Percentiles rank a stretch among this genome's conserved stretches.
Evolutionary conservation across 2,113 vertebrate genomes (phyloP).

Genomic region (Poeciliopsis occidentalis): DNA sequence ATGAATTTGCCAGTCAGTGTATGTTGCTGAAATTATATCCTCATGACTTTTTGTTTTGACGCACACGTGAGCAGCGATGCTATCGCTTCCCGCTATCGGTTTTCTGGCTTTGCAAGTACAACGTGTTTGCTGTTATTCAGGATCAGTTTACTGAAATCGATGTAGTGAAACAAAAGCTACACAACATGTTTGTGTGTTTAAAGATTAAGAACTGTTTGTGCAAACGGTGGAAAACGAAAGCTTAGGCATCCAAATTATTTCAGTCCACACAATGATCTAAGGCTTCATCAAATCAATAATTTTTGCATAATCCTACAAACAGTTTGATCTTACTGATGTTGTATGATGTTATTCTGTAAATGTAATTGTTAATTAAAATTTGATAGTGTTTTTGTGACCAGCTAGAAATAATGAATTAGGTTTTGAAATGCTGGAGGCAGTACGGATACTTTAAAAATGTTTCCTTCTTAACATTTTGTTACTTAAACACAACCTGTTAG

Average conservation of each 20-base stretch:
- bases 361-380: too few species aligned
- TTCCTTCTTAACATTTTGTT: too few species aligned
- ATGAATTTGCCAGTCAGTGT: background rate
- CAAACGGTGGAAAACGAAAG: background rate
- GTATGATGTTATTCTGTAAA: too few species aligned
- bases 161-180: slow-evolving; percentile 4
- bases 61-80: background rate
- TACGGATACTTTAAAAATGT: too few species aligned
- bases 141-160: slow-evolving; percentile 29
- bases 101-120: slow-evolving; percentile 36
- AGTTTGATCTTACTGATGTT: too few species aligned
- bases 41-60: background rate
- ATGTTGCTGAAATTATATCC: background rate
- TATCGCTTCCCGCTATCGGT: slow-evolving; percentile 13
- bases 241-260: background rate
- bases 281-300: background rate
- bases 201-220: background rate
- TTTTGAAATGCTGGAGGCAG: too few species aligned
- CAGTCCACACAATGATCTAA: too few species aligned
- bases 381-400: too few species aligned
- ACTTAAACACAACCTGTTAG: too few species aligned
- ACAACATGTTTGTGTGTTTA: background rate
- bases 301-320: background rate
- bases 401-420: too few species aligned
- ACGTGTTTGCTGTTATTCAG: slow-evolving; percentile 30